A percentile compares a stretch with the other conserved stretches of the same genome.
These are phyloP conservation scores for Tetheella fluctuosa DNA, from an alignment of 2,888 invertebrate genomes.

Conservation along the genomic window DNA sequence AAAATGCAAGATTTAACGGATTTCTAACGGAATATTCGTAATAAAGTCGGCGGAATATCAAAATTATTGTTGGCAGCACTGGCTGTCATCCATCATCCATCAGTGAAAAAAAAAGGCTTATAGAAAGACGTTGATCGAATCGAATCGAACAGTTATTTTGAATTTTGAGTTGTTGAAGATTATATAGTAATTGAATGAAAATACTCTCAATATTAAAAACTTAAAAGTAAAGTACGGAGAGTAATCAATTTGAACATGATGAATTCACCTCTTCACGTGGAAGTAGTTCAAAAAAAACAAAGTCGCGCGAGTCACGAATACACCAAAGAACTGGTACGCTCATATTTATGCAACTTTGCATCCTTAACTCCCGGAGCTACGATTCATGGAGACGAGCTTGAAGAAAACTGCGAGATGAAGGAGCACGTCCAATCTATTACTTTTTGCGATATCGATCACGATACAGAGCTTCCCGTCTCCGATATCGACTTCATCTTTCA, in stretches of 20 bases:
- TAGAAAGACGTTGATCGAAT: too few relatives aligned
- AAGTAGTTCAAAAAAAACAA: slow-evolving; percentile 66
- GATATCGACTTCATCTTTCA: slow-evolving; percentile 58
- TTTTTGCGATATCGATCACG: slow-evolving; percentile 68
- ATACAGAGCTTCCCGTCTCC: slow-evolving; percentile 47
- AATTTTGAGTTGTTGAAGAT: too few relatives aligned
- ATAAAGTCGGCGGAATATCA: too few relatives aligned
- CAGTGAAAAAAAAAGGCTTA: too few relatives aligned
- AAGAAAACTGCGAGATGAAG: slow-evolving; percentile 52
- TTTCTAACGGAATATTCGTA: too few relatives aligned
- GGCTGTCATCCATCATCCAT: too few relatives aligned
- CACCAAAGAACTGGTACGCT: slow-evolving; percentile 57
- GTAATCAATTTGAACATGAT: slow-evolving; percentile 31
- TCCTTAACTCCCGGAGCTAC: slow-evolving; percentile 60
- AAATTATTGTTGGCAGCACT: too few relatives aligned
- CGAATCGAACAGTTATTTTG: too few relatives aligned
- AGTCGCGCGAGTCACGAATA: slow-evolving; percentile 59
- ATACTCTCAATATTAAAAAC: too few relatives aligned
- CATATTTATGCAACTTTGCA: slow-evolving; percentile 56
- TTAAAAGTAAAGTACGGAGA: too few relatives aligned
- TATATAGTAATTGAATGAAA: too few relatives aligned
- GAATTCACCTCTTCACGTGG: slow-evolving; percentile 64
- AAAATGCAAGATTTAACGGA: too few relatives aligned
- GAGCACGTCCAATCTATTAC: slow-evolving; percentile 64
- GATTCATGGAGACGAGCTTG: slow-evolving; percentile 50